phyloP scores from a whole-genome alignment of 1,140 invertebrate species.

The Drosophila baimaii region DNA sequence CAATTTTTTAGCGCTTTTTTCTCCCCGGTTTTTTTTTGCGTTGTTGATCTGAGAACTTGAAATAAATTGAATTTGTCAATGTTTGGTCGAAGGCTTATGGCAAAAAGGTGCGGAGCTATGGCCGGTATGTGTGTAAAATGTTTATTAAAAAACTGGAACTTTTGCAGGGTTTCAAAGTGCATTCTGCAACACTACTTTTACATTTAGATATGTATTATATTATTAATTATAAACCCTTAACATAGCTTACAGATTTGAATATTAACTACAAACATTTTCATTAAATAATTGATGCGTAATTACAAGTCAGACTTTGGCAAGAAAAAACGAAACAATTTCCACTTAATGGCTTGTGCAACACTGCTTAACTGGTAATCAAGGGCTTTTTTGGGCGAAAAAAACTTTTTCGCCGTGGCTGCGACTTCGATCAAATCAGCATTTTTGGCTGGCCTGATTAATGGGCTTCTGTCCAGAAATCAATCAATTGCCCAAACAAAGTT shows the following conservation, averaged over 20 bases:
- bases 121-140: not conserved
- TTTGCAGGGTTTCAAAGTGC: too few species aligned
- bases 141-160: not conserved
- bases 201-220: too few species aligned
- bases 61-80: constrained; percentile 76
- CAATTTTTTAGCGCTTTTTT: constrained; percentile 4
- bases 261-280: not conserved
- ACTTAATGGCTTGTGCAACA: constrained; percentile 33
- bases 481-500: constrained; percentile 74
- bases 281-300: not conserved
- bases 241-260: not conserved
- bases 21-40: constrained; percentile 33
- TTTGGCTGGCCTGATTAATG: constrained; percentile 71
- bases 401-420: constrained; percentile 42
- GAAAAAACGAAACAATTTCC: not conserved
- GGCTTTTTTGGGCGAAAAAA: constrained; percentile 33
- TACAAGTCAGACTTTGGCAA: not conserved
- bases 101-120: constrained; percentile 42
- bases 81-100: constrained; percentile 13
- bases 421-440: constrained; percentile 70
- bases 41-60: constrained; percentile 54
- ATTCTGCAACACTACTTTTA: too few species aligned
- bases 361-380: constrained; percentile 73
- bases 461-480: constrained; percentile 76
- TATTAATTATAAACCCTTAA: not conserved